These are phyloP conservation scores for Platichthys stellatus DNA, from an alignment of 2,113 vertebrate species.

Conservation along the genomic window DNA sequence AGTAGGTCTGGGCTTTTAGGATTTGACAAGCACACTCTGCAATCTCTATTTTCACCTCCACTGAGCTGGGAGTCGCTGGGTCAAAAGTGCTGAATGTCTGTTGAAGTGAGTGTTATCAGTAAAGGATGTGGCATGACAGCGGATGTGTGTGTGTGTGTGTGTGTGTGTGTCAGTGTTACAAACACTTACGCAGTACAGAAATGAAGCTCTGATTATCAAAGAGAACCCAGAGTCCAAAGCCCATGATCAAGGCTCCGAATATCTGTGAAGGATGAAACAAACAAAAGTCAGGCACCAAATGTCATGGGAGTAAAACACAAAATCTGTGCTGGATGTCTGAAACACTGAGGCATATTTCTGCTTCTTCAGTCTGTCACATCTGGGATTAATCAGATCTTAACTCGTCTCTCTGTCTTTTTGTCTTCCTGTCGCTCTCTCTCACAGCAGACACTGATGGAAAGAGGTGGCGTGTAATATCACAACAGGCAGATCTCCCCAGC, in stretches of 20 bases:
- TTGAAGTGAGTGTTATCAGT: not conserved
- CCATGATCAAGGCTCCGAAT: constrained; percentile 91
- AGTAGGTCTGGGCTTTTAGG: constrained; percentile 20
- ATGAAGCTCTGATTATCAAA: constrained; percentile 93
- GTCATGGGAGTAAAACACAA: constrained; percentile 3
- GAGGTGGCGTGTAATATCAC: constrained; percentile 14
- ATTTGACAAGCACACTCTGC: constrained; percentile 23
- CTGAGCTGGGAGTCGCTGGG: not conserved
- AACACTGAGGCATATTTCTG: not conserved
- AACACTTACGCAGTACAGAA: constrained; percentile 87
- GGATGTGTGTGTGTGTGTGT: constrained; percentile 6
- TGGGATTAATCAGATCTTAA: constrained; percentile 50
- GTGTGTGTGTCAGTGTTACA: not conserved
- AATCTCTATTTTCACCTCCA: not conserved
- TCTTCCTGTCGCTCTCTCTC: constrained; percentile 15
- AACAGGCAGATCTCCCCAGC: not conserved
- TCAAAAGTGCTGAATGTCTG: constrained; percentile 24
- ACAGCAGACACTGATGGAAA: constrained; percentile 9
- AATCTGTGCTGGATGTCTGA: constrained; percentile 12
- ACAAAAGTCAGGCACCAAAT: constrained; percentile 30
- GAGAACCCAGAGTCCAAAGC: constrained; percentile 94
- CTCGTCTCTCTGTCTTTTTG: constrained; percentile 15
- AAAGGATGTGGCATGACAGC: not conserved
- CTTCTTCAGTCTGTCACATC: constrained; percentile 38
- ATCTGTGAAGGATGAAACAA: constrained; percentile 78